These are phyloP conservation scores for Etheostoma spectabile DNA, from an alignment of 2,113 vertebrate genomes.

Conservation along the genomic window DNA sequence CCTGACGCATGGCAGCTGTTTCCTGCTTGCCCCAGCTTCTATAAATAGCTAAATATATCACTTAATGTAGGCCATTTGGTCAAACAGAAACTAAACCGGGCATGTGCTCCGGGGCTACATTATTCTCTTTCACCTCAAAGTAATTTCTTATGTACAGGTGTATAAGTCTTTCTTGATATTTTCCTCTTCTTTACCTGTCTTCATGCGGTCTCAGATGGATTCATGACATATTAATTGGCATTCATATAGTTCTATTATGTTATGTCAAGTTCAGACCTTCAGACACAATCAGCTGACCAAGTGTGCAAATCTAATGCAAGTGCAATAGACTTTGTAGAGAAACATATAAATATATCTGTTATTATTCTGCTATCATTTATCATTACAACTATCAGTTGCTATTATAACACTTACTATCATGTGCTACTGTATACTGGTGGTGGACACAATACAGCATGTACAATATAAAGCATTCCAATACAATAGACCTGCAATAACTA, in stretches of 20 bases:
- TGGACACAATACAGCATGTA: not conserved
- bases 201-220: slow-evolving; percentile 25
- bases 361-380: not conserved
- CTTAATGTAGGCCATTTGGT: slow-evolving; percentile 82
- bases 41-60: slow-evolving; percentile 80
- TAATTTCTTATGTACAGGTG: slow-evolving; percentile 49
- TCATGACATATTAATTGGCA: slow-evolving; percentile 39
- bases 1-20: slow-evolving; percentile 81
- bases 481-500: not conserved
- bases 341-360: not conserved
- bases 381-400: not conserved
- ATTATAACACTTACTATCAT: not conserved
- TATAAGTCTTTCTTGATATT: slow-evolving; percentile 4
- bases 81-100: slow-evolving; percentile 78
- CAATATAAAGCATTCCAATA: not conserved
- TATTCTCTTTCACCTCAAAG: slow-evolving; percentile 56
- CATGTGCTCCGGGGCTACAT: slow-evolving; percentile 42
- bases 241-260: slow-evolving; percentile 42
- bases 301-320: not conserved
- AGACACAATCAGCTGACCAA: slow-evolving; percentile 16
- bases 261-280: slow-evolving; percentile 25
- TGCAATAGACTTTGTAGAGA: slow-evolving; percentile 5
- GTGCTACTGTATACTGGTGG: not conserved
- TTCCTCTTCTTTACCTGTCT: slow-evolving; percentile 25
- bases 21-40: slow-evolving; percentile 75